These are phyloP conservation scores for Macrophya alboannulata DNA, from an alignment of 2,888 invertebrate species.

Conservation along the genomic window DNA sequence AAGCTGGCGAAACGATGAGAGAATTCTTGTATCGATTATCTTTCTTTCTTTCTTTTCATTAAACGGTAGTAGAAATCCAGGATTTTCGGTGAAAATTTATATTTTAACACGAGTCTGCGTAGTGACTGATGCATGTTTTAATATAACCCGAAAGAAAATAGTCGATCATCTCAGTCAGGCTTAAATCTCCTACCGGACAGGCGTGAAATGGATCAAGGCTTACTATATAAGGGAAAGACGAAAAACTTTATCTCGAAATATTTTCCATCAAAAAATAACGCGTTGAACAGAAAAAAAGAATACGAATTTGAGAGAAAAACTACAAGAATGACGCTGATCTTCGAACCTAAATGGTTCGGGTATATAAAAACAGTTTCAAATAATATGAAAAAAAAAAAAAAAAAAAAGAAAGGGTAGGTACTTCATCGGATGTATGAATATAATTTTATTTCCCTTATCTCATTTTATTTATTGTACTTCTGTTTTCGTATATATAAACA, in stretches of 20 bases:
- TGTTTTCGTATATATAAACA: background rate
- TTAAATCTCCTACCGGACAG: conserved; percentile 19
- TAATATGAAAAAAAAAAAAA: background rate
- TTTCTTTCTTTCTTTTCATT: background rate
- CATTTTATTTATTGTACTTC: background rate
- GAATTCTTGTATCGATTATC: background rate
- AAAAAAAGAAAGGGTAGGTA: background rate
- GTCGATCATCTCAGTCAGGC: conserved; percentile 27
- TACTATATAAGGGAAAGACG: background rate
- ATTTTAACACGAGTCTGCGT: background rate
- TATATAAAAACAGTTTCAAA: background rate
- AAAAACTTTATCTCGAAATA: conserved; percentile 2
- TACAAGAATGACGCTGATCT: background rate
- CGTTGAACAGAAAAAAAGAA: background rate
- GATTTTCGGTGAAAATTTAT: background rate
- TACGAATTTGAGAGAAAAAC: background rate
- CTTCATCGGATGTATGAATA: too few species aligned
- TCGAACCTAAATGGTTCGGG: background rate
- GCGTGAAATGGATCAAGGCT: conserved; percentile 28
- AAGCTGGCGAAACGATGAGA: background rate
- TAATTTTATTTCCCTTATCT: too few species aligned
- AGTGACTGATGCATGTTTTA: conserved; percentile 19
- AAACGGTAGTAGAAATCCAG: background rate
- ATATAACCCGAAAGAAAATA: conserved; percentile 21
- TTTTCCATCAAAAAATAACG: background rate